phyloP scores from a whole-genome alignment of 1,140 invertebrate species.

The Artemia franciscana region DNA sequence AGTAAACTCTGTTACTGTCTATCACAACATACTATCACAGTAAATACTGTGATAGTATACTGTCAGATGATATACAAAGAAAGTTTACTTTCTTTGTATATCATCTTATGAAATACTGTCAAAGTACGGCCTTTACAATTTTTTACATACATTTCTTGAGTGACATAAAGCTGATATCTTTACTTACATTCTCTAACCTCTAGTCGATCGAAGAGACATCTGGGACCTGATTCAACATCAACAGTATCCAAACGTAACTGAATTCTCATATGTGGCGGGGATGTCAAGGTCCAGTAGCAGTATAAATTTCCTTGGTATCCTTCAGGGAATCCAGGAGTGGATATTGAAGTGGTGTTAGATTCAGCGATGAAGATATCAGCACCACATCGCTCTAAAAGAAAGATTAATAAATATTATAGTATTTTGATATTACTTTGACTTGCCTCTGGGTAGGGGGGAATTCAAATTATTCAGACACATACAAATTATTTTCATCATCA shows the following conservation, averaged over 20 bases:
- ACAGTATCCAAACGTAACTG: constrained; percentile 23
- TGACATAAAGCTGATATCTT: not conserved
- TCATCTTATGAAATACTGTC: no score
- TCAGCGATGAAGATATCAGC: constrained; percentile 9
- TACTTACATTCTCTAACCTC: constrained; percentile 23
- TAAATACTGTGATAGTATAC: no score
- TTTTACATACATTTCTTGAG: no score
- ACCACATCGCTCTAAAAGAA: constrained; percentile 5
- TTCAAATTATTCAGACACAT: no score
- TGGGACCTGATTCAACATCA: constrained; percentile 28
- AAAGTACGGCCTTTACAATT: no score
- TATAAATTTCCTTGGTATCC: constrained; percentile 37
- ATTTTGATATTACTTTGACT: no score
- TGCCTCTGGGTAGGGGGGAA: no score
- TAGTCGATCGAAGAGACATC: constrained; percentile 33
- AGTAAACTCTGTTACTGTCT: no score
- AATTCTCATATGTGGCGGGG: constrained; percentile 11
- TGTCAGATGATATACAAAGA: no score
- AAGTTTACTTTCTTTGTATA: no score
- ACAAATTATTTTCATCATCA: no score
- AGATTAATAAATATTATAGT: not conserved
- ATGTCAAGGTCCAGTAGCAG: constrained; percentile 46
- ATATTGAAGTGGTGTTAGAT: constrained; percentile 20
- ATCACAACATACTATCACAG: no score
- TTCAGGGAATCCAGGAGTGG: constrained; percentile 54